Conservation (phyloP, 2,797 vertebrate species). For the Eulemur albifrons region DNA sequence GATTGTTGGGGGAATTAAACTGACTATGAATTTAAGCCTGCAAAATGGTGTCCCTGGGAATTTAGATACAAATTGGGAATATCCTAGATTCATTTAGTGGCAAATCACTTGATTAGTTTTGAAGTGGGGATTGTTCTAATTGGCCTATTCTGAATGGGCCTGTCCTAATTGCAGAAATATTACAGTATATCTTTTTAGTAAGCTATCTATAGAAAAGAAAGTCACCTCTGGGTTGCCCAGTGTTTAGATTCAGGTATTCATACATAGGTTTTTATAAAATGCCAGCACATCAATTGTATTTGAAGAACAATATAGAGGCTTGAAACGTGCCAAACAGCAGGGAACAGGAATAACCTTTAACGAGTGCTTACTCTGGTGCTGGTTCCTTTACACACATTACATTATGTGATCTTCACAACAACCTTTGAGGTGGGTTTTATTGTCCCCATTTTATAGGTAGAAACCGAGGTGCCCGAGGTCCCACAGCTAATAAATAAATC, state of each 20-base stretch:
- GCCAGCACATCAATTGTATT: conserved; percentile 8
- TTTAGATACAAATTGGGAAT: conserved; percentile 41
- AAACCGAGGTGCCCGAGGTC: conserved; percentile 65
- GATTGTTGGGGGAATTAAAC: background rate
- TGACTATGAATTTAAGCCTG: background rate
- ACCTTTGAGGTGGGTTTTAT: conserved; percentile 77
- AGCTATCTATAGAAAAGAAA: background rate
- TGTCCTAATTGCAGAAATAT: conserved; percentile 7
- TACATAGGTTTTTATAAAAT: background rate
- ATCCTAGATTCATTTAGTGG: background rate
- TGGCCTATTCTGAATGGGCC: background rate
- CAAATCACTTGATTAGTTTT: conserved; percentile 16
- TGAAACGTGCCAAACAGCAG: conserved; percentile 72
- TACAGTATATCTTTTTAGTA: conserved; percentile 5
- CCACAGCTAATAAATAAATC: conserved; percentile 76
- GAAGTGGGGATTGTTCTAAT: background rate
- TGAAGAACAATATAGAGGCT: conserved; percentile 62
- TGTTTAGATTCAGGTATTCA: conserved; percentile 43
- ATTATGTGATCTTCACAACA: conserved; percentile 72
- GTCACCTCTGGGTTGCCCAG: background rate
- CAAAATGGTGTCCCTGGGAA: conserved; percentile 4
- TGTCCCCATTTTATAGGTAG: conserved; percentile 77
- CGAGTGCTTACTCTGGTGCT: conserved; percentile 45
- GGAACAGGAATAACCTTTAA: conserved; percentile 66
- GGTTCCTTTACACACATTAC: conserved; percentile 49